Evolutionary conservation across 2,888 invertebrate species (phyloP).

Genomic region (Hirtodrosophila histrioides): DNA sequence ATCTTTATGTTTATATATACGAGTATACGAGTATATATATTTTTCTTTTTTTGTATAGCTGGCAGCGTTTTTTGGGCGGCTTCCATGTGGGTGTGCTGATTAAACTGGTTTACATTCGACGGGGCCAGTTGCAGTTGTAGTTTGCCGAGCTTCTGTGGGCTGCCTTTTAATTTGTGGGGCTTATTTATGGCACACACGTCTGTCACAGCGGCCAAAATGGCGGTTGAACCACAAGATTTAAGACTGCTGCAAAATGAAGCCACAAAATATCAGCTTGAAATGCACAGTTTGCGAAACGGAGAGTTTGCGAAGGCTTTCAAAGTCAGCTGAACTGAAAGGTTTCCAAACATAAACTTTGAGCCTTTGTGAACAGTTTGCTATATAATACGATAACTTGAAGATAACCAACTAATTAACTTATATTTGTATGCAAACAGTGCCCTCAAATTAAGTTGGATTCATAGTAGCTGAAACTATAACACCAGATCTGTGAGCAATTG

Average conservation of each 20-base stretch:
- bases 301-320: conserved; percentile 29
- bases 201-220: conserved; percentile 25
- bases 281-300: conserved; percentile 28
- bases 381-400: too few species aligned
- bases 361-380: too few species aligned
- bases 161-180: conserved; percentile 64
- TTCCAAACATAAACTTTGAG: background rate
- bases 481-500: too few species aligned
- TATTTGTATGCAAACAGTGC: too few species aligned
- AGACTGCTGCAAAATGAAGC: conserved; percentile 19
- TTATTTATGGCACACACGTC: conserved; percentile 51
- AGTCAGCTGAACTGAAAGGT: conserved; percentile 24
- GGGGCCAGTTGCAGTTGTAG: background rate
- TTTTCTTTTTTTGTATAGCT: conserved; percentile 15
- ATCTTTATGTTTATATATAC: conserved; percentile 22
- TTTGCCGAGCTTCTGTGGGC: conserved; percentile 11
- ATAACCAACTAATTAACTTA: too few species aligned
- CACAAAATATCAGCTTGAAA: conserved; percentile 16
- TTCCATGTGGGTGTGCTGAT: conserved; percentile 40
- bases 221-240: conserved; percentile 25
- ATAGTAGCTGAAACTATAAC: background rate
- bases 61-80: conserved; percentile 29
- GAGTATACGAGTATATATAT: background rate
- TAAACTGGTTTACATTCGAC: conserved; percentile 51
- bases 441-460: too few species aligned